Percentiles rank a stretch among this genome's conserved stretches.
Evolutionary conservation across 2,797 vertebrate species (phyloP).

Genomic region (Cygnus olor): DNA sequence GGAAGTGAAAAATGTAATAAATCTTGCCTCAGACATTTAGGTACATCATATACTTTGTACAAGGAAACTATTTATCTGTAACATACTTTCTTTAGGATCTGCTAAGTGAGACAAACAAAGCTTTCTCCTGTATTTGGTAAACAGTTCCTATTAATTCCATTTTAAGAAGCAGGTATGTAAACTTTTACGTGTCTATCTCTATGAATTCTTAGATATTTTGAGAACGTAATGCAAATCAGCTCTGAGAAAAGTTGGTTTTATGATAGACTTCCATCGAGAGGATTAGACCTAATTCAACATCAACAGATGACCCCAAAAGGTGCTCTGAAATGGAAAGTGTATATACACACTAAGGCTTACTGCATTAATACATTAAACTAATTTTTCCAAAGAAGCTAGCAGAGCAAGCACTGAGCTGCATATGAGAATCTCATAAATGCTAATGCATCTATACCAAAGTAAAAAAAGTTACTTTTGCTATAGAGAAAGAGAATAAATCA

Average conservation of each 20-base stretch:
- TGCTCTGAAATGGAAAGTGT: background rate
- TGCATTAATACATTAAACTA: background rate
- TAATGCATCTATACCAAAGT: background rate
- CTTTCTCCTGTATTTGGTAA: background rate
- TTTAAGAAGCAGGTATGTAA: background rate
- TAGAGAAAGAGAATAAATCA: background rate
- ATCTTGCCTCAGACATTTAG: background rate
- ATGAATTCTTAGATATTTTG: background rate
- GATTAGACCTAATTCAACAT: background rate
- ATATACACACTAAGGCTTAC: background rate
- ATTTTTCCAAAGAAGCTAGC: background rate
- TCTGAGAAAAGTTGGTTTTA: conserved; percentile 13
- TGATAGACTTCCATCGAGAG: background rate
- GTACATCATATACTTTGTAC: background rate
- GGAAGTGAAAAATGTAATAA: background rate
- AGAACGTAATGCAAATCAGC: background rate
- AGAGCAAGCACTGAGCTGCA: background rate
- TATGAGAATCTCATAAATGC: background rate
- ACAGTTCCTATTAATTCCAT: background rate
- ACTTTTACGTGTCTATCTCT: background rate
- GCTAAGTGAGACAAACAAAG: background rate
- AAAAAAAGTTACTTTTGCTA: background rate
- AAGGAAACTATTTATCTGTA: background rate
- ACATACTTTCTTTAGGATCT: background rate
- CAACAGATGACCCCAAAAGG: background rate